Evolutionary conservation across 2,888 invertebrate species (phyloP), one percentile per base, ranked within the genome.

Genomic region (Thymelicus sylvestris): DNA sequence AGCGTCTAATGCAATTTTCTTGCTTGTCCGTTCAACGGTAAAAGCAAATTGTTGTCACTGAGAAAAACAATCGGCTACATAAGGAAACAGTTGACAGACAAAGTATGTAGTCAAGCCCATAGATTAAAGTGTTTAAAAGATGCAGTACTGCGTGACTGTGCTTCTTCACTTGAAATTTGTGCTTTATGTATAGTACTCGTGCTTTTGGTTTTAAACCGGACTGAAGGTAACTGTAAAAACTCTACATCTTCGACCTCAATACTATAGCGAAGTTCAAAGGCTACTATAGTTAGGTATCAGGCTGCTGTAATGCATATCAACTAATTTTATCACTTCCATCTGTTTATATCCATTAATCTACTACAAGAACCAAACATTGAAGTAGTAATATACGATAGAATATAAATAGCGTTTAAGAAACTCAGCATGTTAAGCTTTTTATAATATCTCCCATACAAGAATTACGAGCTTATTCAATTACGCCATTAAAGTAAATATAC

Each of bases 1-100:
- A 41, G 38, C 47, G 63, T 57, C 70, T 71, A 71, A 71, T 71
- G 70, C 66, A 61, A 66, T 65, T 71, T 66, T 66, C 70, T 65
- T 71, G 70, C 70, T 71, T 66, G 65, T 71, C 65, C 44, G 60
- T 61, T 52, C 60, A 65, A 71, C 66, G 66, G 70, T 71, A 61
- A 71, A 55, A 71, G 70, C 65, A 61, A 71, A 66, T 71, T 60
- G 70, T 65, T 71, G 70, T 71, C 70, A 71, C 69, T 59, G 48
- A 39, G 69, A 69, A 69, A 64, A 69, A 69, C 69, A 69, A 70
- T 64, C 59, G 48, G 12, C 64, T 65, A 50, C 69, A 60, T 65
- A 70, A 70, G 69, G 69, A 57, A 70, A 65, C 57, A 57, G 57
- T 48, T 59, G 57, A 47, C 38, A 15, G 19, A n/a, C 19, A 39